Base-by-base conservation (phyloP, 2,113 vertebrate species). In the Sigmodon hispidus region DNA sequence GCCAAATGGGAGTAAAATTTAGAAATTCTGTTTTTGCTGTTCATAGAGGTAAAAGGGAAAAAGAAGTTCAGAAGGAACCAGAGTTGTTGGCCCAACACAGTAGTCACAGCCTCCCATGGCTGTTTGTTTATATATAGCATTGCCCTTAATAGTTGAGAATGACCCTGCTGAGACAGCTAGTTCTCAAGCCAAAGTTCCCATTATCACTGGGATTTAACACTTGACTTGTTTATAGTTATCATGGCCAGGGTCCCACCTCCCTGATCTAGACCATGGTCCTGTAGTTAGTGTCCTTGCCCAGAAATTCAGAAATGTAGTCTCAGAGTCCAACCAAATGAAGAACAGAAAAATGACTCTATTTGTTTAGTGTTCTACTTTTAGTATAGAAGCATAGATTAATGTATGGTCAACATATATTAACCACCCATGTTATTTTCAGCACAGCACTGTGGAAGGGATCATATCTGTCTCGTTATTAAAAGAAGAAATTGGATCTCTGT, bases 51-150 rank as follows among this genome's bases (percentile, higher is more conserved):
- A 90, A 96, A 89, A 31, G 26, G 26, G 29, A 63, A 63, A 10
- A 83, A 43, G 67, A 95, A 87, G 22, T 63, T 86, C 70, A 86
- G 55, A 91, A 48, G 19, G 65, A 88, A 43, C 65, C 43, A 79
- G 70, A 52, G 50, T 69, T 95, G 61, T 89, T 95, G 83, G 50
- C 86, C 77, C 50, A 81, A 88, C n/a, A 52, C 76, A 85, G 96
- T 94, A 95, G 65, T 92, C 95, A 95, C 67, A 95, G 86, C 73
- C 89, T 95, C 83, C 73, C 21, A 26, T 6, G 21, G 69, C 67
- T 94, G 26, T 55, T 81, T 90, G 93, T 79, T 67, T 96, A 94
- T 97, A 97, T 97, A 97, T 96, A 96, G 86, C 96, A 79, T 85
- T 85, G 73, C 81, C 85, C 94, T 96, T 96, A 90, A 93, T 94